Base-by-base conservation (phyloP, 2,113 vertebrate species). In the Bombycilla garrulus region DNA sequence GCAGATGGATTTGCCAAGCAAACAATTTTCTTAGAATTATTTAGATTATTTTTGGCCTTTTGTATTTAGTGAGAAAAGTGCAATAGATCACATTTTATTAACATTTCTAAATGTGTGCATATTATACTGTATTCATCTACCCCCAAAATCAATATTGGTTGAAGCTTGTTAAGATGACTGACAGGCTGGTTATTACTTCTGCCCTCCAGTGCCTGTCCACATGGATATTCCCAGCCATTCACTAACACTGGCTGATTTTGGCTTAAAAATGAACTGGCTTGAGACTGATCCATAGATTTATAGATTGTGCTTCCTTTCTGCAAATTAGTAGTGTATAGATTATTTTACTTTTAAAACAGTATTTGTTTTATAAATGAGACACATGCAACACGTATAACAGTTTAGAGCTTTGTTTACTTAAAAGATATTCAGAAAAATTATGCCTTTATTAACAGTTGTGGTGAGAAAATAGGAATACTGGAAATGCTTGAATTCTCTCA, bases 141-240 rank as follows among this genome's bases (percentile, higher is more conserved):
- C 64, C 51, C 80, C 81, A 36, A 83, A 69, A 90, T 96, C 92
- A 66, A 60, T 91, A 92, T 84, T 95, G 93, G 90, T 83, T 96
- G 92, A 94, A 92, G 86, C 93, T 93, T 76, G 86, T 95, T 96
- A 85, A 76, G 78, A 93, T 98, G 97, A 98, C 93, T 98, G 98
- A 94, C 98, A 97, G 96, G 36, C 54, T 85, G 45, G 81, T 98
- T 97, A 97, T 98, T 97, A 77, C 88, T 96, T 92, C 56, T 93
- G 93, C 76, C 93, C 94, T 97, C 92, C 69, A 92, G 87, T 80
- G 70, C 64, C 88, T 92, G 96, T 88, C 88, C 93, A 50, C 78
- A 88, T 88, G 67, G 73, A 86, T 97, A 91, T 95, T 96, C 92
- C 92, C 82, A 97, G 86, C 83, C 81, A 95, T 91, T 95, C 71